A percentile compares a stretch with the other conserved stretches of the same genome.
Evolutionary conservation across 2,113 vertebrate species (phyloP).

Genomic region (Vidua macroura): DNA sequence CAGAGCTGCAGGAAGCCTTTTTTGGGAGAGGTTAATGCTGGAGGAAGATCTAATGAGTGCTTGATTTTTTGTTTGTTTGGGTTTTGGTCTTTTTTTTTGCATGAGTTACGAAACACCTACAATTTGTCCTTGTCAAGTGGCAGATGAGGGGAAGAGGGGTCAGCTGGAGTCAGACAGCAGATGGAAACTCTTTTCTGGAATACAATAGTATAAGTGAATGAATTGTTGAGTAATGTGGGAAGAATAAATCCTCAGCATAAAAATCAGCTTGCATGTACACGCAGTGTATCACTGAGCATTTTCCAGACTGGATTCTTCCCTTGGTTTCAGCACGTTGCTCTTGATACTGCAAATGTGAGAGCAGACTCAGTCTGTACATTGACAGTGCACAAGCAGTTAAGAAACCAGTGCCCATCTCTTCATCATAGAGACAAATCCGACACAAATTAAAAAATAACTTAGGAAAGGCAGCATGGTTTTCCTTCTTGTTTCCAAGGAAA

Average conservation of each 20-base stretch:
- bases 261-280: neutral
- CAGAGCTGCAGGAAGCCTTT: conserved; percentile 32
- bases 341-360: neutral
- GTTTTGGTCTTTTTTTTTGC: conserved; percentile 10
- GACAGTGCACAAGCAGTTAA: neutral
- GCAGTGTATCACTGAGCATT: neutral
- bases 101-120: conserved; percentile 38
- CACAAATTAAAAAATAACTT: neutral
- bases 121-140: conserved; percentile 53
- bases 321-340: neutral
- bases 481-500: neutral
- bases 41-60: conserved; percentile 43
- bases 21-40: neutral
- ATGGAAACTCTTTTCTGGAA: conserved; percentile 79
- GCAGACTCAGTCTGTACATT: neutral
- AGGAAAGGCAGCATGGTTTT: neutral
- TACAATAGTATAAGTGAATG: conserved; percentile 58
- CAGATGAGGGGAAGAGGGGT: conserved; percentile 53
- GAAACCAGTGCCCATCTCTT: neutral
- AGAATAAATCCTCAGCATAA: conserved; percentile 52
- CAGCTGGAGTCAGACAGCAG: conserved; percentile 78
- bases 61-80: conserved; percentile 54
- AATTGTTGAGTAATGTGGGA: conserved; percentile 61
- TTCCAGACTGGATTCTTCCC: neutral
- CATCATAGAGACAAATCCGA: neutral